A percentile compares a stretch with the other conserved stretches of the same genome.
These are phyloP conservation scores for Acipenser transmontanus DNA, from an alignment of 2,797 vertebrate species.

Conservation along the genomic window DNA sequence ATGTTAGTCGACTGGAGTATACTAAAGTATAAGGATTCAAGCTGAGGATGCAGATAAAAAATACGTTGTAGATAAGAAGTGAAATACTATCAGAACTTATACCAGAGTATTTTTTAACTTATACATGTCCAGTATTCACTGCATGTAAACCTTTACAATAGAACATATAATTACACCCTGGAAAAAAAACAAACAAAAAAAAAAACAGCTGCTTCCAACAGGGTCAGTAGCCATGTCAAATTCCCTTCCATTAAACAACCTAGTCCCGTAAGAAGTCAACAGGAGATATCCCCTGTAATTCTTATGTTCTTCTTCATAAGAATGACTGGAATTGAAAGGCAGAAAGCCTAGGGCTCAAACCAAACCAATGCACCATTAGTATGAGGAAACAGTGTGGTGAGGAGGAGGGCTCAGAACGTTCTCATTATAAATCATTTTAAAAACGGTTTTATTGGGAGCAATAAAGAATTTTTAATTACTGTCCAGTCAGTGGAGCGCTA, in stretches of 20 bases:
- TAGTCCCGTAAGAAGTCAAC: background rate
- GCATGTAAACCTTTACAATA: too few species aligned
- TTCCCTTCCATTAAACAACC: conserved; percentile 4
- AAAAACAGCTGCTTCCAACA: background rate
- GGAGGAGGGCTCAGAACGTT: conserved; percentile 5
- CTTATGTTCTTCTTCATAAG: background rate
- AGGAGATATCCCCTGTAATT: background rate
- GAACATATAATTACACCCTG: too few species aligned
- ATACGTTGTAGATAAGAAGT: too few species aligned
- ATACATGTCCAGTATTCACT: too few species aligned
- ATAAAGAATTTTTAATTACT: conserved; percentile 17
- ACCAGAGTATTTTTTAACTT: too few species aligned
- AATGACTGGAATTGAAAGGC: too few species aligned
- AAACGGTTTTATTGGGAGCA: conserved; percentile 8
- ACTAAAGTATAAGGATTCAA: too few species aligned
- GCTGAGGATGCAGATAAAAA: too few species aligned
- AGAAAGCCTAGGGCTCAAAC: background rate
- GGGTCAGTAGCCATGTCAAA: background rate
- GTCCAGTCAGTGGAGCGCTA: background rate
- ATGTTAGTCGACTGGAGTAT: too few species aligned
- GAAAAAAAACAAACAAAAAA: too few species aligned
- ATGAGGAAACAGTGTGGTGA: background rate
- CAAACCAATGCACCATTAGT: background rate
- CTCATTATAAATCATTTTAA: conserved; percentile 13
- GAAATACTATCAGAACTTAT: too few species aligned